Base-by-base conservation (phyloP, 2,888 invertebrate genomes). In the Sminthurides aquaticus region DNA sequence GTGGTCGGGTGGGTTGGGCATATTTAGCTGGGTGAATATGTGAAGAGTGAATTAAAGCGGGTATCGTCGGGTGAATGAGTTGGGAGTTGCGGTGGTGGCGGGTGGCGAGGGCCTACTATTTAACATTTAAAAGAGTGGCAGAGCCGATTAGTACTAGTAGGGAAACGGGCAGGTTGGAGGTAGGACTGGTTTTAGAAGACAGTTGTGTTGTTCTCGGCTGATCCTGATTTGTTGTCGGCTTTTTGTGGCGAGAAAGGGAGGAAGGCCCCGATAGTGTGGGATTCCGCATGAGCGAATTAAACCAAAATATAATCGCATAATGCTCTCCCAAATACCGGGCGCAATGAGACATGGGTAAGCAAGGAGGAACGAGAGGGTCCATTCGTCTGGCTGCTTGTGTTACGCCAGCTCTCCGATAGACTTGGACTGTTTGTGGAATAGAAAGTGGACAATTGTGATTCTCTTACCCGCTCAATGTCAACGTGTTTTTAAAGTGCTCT, bases 261-360 rank as follows among this genome's bases (percentile, higher is more conserved):
- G 68, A 71, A 71, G 69, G 69, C 70, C 73, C 71, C 71, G 28
- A 29, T 58, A 54, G 49, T 62, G 67, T 68, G 69, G 69, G 71
- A 71, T 69, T 73, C 71, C 73, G 73, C 73, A 72, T 73, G 73
- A 70, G 73, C 72, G 70, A 73, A 73, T 73, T 69, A 68, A 62
- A 69, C 68, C 43, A 68, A 69, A 67, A 69, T 62, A 68, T 73
- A 73, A 73, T 73, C 73, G 73, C 62, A 71, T 73, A 71, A 71
- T 69, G 64, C 64, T 67, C 55, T 61, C 55, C 62, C 48, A 26
- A 48, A 56, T 52, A 58, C 49, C 34, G 49, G 52, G 25, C 29
- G 25, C 58, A 63, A 25, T 49, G 43, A 34, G 43, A 11, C 43
- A 15, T n/a, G n/a, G n/a, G n/a, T n/a, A 34, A 34, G 43, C 43